These are phyloP conservation scores for Mya arenaria DNA, from an alignment of 1,140 invertebrate genomes.

Conservation along the genomic window DNA sequence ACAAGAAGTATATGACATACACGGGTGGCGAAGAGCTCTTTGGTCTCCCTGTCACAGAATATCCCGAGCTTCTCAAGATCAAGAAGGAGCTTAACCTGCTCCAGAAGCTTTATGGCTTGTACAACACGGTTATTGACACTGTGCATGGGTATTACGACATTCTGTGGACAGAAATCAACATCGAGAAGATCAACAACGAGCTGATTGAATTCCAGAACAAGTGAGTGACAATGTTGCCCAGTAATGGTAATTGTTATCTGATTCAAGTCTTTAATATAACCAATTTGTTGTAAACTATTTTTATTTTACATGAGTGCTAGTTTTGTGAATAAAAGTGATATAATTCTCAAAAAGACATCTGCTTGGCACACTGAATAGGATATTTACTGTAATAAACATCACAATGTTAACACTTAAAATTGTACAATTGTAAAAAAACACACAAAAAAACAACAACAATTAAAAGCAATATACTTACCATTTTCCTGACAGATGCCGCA, in stretches of 20 bases:
- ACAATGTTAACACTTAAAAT: too few species aligned
- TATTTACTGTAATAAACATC: too few species aligned
- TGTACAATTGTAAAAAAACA: too few species aligned
- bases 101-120: slow-evolving; percentile 97
- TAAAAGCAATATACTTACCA: not conserved
- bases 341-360: too few species aligned
- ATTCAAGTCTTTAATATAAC: too few species aligned
- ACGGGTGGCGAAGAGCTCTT: slow-evolving; percentile 97
- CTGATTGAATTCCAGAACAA: slow-evolving; percentile 98
- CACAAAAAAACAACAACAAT: not conserved
- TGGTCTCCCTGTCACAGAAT: slow-evolving; percentile 93
- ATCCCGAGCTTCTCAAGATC: slow-evolving; percentile 95
- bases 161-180: slow-evolving; percentile 97
- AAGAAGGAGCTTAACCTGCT: slow-evolving; percentile 97
- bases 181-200: slow-evolving; percentile 98
- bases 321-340: too few species aligned
- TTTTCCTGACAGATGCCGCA: slow-evolving; percentile 88
- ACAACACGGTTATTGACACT: slow-evolving; percentile 97
- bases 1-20: slow-evolving; percentile 95
- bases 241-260: too few species aligned
- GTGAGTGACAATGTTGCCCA: too few species aligned
- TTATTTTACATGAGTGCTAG: not conserved
- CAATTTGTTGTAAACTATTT: not conserved
- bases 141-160: slow-evolving; percentile 98
- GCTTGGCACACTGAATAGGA: too few species aligned